Percentiles rank a stretch among this genome's conserved stretches.
Conservation (phyloP, 1,140 invertebrate species). For the Goniozus legneri region DNA sequence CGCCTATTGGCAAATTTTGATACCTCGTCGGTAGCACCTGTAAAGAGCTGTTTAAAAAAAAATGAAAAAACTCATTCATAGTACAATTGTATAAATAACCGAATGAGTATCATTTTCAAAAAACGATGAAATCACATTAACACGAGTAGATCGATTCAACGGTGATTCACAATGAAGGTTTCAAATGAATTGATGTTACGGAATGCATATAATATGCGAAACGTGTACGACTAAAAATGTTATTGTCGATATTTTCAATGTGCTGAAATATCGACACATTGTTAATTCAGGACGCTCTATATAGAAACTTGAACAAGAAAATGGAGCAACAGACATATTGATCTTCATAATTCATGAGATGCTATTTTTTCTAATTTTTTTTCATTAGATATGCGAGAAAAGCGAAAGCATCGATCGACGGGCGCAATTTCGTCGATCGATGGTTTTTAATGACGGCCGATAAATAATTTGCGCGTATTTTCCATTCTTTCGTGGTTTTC, state of each 20-base stretch:
- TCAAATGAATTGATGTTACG: no score
- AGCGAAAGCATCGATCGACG: constrained; percentile 8
- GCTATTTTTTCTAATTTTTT: constrained; percentile 5
- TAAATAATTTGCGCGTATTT: no score
- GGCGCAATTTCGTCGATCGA: constrained; percentile 11
- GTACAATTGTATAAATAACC: neutral
- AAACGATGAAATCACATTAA: neutral
- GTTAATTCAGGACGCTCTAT: neutral
- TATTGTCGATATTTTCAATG: constrained; percentile 3
- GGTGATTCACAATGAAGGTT: no score
- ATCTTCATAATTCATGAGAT: constrained; percentile 1
- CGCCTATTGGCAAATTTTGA: constrained; percentile 16
- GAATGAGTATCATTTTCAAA: neutral
- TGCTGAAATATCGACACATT: constrained; percentile 10
- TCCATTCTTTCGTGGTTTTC: no score
- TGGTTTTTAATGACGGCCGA: no score
- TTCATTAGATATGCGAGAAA: constrained; percentile 1
- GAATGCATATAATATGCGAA: no score
- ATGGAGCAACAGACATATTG: no score
- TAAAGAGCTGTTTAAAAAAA: neutral
- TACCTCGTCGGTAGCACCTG: constrained; percentile 8
- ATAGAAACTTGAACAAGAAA: no score
- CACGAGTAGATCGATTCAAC: no score
- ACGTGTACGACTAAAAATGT: no score
- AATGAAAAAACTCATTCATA: neutral